Conservation (phyloP, 1,140 invertebrate species). For the Orius laevigatus region DNA sequence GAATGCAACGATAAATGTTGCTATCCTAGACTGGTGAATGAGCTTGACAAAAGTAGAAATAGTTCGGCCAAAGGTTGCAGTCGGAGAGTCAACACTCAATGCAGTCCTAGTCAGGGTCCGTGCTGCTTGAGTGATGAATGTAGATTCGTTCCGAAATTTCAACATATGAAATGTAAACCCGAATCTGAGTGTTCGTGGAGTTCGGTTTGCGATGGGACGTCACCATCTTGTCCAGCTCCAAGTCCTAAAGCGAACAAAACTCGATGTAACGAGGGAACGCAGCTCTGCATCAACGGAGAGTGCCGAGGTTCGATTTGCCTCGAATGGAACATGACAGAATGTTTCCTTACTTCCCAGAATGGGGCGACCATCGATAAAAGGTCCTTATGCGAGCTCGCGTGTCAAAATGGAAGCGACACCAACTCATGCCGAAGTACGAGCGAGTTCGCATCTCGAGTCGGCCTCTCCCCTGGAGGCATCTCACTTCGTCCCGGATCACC, state of each 20-base stretch:
- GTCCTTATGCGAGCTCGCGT: conserved; percentile 89
- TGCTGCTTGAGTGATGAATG: conserved; percentile 78
- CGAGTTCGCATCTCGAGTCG: conserved; percentile 57
- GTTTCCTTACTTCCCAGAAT: conserved; percentile 78
- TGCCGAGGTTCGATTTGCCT: conserved; percentile 92
- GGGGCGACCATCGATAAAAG: conserved; percentile 70
- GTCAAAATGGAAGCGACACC: conserved; percentile 64
- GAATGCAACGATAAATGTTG: conserved; percentile 92
- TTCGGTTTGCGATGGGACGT: conserved; percentile 70
- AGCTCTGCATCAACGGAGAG: conserved; percentile 84
- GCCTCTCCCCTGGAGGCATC: conserved; percentile 67
- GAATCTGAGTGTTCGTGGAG: conserved; percentile 78
- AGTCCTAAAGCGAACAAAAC: conserved; percentile 61
- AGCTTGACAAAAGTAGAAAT: conserved; percentile 49
- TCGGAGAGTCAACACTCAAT: conserved; percentile 58
- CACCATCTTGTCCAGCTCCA: conserved; percentile 70
- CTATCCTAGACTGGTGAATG: conserved; percentile 64
- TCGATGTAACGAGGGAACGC: conserved; percentile 65
- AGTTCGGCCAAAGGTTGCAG: conserved; percentile 47
- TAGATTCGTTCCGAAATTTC: conserved; percentile 48
- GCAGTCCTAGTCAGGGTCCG: conserved; percentile 92
- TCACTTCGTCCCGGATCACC: conserved; percentile 84
- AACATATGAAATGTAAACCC: conserved; percentile 55
- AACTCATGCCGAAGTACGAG: conserved; percentile 72
- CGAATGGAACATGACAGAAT: conserved; percentile 85